A percentile compares a stretch with the other conserved stretches of the same genome.
These are phyloP conservation scores for Drosophila sp. DNA, from an alignment of 1,140 invertebrate species.

Conservation along the genomic window DNA sequence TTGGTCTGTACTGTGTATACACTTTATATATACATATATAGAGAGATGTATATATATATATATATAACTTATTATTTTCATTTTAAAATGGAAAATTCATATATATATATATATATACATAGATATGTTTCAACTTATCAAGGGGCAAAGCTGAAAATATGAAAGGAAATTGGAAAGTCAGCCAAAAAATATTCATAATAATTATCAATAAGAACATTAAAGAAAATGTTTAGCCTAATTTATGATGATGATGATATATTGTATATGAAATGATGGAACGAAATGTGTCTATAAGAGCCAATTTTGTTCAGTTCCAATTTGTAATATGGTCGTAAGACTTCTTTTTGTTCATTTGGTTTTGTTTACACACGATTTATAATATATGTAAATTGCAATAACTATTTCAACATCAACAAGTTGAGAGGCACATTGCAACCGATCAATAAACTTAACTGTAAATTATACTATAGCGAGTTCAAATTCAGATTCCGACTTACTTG, in stretches of 20 bases:
- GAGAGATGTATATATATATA: neutral
- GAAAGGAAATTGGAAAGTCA: constrained; percentile 20
- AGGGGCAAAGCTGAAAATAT: constrained; percentile 38
- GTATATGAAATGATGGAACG: constrained; percentile 4
- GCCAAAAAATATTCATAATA: constrained; percentile 55
- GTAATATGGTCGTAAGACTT: constrained; percentile 7
- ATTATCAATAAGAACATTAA: constrained; percentile 37
- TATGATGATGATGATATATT: constrained; percentile 15
- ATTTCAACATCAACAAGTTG: constrained; percentile 41
- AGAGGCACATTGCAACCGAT: constrained; percentile 20
- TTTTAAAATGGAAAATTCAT: constrained; percentile 24
- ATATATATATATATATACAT: constrained; percentile 50
- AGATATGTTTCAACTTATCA: constrained; percentile 53
- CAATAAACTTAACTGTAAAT: constrained; percentile 33
- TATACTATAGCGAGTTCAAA: constrained; percentile 36
- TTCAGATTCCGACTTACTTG: neutral
- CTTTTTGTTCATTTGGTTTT: constrained; percentile 39
- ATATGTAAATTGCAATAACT: constrained; percentile 24
- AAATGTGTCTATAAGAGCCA: constrained; percentile 10
- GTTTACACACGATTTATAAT: constrained; percentile 24
- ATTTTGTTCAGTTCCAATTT: constrained; percentile 9
- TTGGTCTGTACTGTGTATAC: constrained; percentile 1
- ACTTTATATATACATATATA: constrained; percentile 31
- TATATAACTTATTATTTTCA: constrained; percentile 4
- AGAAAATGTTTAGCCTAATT: constrained; percentile 41